Evolutionary conservation across 2,797 vertebrate species (phyloP).

Genomic region (Periparus ater): DNA sequence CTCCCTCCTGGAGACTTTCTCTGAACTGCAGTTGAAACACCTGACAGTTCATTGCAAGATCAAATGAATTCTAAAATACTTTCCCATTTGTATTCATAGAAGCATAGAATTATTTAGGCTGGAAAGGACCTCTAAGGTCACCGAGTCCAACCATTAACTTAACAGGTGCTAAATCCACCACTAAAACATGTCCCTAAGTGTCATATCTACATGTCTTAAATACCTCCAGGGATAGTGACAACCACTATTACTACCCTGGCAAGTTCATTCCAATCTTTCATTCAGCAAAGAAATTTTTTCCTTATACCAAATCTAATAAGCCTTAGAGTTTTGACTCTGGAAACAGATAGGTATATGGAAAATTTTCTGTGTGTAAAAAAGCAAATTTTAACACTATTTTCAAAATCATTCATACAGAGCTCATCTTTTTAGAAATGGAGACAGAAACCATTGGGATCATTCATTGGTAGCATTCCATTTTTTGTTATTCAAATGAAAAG

Average conservation of each 20-base stretch:
- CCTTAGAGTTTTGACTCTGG: background rate
- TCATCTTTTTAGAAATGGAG: background rate
- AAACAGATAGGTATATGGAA: background rate
- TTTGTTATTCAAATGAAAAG: background rate
- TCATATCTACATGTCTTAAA: background rate
- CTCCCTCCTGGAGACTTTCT: background rate
- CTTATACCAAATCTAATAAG: background rate
- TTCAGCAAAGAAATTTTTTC: background rate
- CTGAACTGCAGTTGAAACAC: background rate
- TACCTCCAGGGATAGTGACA: background rate
- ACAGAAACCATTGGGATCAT: background rate
- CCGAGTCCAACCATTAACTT: background rate
- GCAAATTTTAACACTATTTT: background rate
- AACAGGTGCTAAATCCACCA: background rate
- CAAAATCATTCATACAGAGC: background rate
- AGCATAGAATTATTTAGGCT: background rate
- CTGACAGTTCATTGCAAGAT: background rate
- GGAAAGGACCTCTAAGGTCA: background rate
- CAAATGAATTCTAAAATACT: background rate
- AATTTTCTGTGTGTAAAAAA: background rate
- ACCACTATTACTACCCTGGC: no score
- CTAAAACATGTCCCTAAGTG: background rate
- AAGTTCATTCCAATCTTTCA: background rate
- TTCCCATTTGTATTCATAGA: background rate
- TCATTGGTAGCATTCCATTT: background rate